phyloP scores from a whole-genome alignment of 2,113 vertebrate genomes.

The Bujurquina vittata region DNA sequence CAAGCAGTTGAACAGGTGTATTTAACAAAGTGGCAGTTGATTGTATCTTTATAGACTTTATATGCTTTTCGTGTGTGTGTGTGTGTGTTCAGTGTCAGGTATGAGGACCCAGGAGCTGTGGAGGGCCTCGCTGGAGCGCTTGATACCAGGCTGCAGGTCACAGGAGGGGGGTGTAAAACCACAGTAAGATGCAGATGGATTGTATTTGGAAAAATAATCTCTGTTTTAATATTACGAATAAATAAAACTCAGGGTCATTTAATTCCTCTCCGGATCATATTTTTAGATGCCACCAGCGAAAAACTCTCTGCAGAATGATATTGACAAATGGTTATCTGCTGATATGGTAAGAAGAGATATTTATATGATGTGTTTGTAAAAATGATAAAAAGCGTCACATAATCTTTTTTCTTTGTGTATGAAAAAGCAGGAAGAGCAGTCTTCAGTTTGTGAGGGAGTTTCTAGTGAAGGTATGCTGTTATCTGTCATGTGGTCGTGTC shows the following conservation, averaged over 20 bases:
- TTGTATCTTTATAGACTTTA: background rate
- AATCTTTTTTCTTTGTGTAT: conserved; percentile 22
- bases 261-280: background rate
- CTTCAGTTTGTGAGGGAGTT: conserved; percentile 73
- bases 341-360: conserved; percentile 68
- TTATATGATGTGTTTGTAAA: background rate
- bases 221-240: background rate
- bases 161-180: conserved; percentile 73
- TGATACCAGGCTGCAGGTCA: conserved; percentile 81
- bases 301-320: conserved; percentile 65
- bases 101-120: conserved; percentile 81
- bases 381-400: background rate
- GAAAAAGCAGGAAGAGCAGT: conserved; percentile 56
- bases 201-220: background rate
- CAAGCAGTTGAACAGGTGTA: rapidly evolving
- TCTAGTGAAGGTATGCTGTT: conserved; percentile 75
- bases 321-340: conserved; percentile 73
- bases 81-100: conserved; percentile 72
- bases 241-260: background rate
- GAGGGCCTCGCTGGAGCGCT: conserved; percentile 81
- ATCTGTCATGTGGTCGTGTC: background rate
- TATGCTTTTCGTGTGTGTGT: background rate
- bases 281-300: conserved; percentile 56
- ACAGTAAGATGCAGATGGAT: background rate
- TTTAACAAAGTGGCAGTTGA: background rate